Conservation (phyloP, 2,113 vertebrate species). For the Aphyosemion australe region DNA sequence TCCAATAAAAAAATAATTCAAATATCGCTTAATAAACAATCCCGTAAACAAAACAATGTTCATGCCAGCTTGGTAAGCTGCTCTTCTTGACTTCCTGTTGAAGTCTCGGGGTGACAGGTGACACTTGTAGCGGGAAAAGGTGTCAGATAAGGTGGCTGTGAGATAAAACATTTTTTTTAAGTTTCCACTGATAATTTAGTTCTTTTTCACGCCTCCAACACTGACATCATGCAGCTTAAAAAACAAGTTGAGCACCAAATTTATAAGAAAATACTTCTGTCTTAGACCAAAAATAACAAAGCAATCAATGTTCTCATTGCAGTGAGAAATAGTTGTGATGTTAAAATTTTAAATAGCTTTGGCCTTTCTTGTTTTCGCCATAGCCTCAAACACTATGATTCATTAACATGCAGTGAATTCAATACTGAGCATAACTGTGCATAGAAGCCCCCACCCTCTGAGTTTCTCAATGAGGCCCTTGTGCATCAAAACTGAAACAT, state of each 20-base stretch:
- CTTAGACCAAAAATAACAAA: not conserved
- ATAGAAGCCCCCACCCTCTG: slow-evolving; percentile 25
- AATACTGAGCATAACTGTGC: slow-evolving; percentile 22
- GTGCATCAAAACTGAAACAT: slow-evolving; percentile 51
- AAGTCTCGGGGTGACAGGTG: slow-evolving; percentile 44
- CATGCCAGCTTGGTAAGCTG: slow-evolving; percentile 27
- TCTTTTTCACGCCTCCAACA: slow-evolving; percentile 24
- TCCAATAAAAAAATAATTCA: not conserved
- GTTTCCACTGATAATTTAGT: slow-evolving; percentile 55
- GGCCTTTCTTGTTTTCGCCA: not conserved
- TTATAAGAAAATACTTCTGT: not conserved
- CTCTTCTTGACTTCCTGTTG: slow-evolving; percentile 57
- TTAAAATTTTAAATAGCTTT: not conserved
- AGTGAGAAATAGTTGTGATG: not conserved
- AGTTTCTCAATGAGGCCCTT: slow-evolving; percentile 62
- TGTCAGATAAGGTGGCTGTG: slow-evolving; percentile 44
- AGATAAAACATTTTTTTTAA: slow-evolving; percentile 56
- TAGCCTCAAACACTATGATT: slow-evolving; percentile 9
- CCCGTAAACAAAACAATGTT: slow-evolving; percentile 23
- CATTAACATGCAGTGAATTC: slow-evolving; percentile 10
- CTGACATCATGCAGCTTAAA: too few species aligned
- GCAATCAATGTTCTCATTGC: not conserved
- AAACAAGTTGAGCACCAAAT: not conserved
- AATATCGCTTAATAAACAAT: too few species aligned
- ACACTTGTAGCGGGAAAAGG: slow-evolving; percentile 47